These are phyloP conservation scores for Monodelphis domestica DNA, from an alignment of 2,797 vertebrate species.

Conservation along the genomic window DNA sequence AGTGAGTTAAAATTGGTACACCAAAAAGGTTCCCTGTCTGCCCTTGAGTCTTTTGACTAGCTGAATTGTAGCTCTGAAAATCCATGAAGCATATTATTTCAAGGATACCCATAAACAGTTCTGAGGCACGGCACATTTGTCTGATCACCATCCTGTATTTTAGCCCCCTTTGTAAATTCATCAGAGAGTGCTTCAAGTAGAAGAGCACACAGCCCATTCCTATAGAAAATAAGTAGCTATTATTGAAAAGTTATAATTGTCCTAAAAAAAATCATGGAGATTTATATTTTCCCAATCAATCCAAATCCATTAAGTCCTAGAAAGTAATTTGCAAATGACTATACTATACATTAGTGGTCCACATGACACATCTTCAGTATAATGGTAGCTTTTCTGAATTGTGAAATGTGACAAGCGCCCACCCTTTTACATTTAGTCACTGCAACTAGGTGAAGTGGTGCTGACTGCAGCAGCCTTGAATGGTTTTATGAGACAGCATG, in stretches of 20 bases:
- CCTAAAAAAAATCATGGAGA: not conserved
- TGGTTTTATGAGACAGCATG: not conserved
- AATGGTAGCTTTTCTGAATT: not conserved
- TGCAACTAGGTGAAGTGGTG: not conserved
- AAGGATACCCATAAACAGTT: not conserved
- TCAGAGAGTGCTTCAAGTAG: not conserved
- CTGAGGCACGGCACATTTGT: not conserved
- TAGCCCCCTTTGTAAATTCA: not conserved
- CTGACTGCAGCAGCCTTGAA: not conserved
- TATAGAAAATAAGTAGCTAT: not conserved
- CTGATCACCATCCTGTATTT: not conserved
- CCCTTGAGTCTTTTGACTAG: not conserved
- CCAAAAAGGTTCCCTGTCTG: not conserved
- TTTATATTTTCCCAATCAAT: constrained; percentile 5
- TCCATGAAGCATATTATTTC: not conserved
- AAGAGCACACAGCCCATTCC: not conserved
- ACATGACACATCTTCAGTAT: not conserved
- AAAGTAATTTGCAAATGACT: not conserved
- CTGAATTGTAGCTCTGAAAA: not conserved
- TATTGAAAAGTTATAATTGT: constrained; percentile 2
- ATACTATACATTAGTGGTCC: not conserved
- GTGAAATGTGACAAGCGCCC: not conserved
- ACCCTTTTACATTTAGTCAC: not conserved
- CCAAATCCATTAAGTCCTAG: not conserved
- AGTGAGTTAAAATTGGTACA: not conserved